These are phyloP conservation scores for Upupa epops DNA, from an alignment of 2,113 vertebrate species.

Conservation along the genomic window DNA sequence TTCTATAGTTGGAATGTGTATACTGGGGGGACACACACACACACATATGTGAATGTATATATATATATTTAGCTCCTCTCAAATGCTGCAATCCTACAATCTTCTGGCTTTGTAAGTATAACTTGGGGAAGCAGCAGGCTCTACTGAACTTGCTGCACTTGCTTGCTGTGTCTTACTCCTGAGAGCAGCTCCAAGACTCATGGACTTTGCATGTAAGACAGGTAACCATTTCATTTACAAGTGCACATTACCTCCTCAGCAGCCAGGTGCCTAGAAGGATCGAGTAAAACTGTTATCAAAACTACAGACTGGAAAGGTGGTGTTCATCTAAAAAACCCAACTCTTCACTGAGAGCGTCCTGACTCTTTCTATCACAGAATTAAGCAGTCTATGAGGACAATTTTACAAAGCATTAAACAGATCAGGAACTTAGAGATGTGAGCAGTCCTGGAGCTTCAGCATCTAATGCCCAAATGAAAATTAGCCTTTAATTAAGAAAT, in stretches of 20 bases:
- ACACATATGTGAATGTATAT: neutral
- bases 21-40: no score
- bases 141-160: neutral
- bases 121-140: neutral
- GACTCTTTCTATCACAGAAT: neutral
- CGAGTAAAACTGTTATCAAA: neutral
- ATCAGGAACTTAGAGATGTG: neutral
- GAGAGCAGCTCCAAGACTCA: neutral
- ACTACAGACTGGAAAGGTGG: neutral
- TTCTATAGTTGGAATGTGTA: neutral
- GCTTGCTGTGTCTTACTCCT: neutral
- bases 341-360: neutral
- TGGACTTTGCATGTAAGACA: neutral
- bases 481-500: neutral
- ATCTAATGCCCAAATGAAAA: conserved; percentile 1
- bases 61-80: no score
- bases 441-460: neutral
- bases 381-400: neutral
- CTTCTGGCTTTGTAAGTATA: neutral
- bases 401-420: neutral
- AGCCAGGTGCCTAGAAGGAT: neutral
- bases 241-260: neutral
- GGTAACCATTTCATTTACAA: neutral
- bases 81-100: neutral
- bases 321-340: neutral